phyloP scores from a whole-genome alignment of 2,797 vertebrate genomes.

The Tragopan temminckii region DNA sequence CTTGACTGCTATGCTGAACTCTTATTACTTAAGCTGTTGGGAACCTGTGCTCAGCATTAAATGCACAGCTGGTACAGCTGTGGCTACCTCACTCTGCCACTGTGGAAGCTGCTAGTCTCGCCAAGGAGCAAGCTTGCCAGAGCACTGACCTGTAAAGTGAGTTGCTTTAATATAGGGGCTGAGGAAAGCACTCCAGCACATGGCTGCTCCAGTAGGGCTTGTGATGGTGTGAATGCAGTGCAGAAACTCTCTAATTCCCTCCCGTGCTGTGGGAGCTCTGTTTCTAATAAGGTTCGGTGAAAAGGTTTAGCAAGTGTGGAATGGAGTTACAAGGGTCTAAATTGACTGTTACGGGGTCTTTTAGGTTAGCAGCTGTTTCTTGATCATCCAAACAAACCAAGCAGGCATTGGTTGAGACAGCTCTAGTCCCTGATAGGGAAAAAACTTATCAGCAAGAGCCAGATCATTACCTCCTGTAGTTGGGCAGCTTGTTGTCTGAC shows the following conservation, averaged over 20 bases:
- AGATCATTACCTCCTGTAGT: neutral
- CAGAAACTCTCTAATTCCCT: conserved; percentile 10
- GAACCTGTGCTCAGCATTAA: neutral
- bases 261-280: neutral
- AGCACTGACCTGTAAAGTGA: conserved; percentile 29
- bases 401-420: neutral
- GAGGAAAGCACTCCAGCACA: neutral
- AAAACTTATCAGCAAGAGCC: neutral
- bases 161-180: neutral
- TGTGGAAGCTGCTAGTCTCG: conserved; percentile 16
- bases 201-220: neutral
- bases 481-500: accelerated
- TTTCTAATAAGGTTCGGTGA: conserved; percentile 10
- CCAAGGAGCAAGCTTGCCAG: conserved; percentile 34
- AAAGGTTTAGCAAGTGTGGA: conserved; percentile 50
- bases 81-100: conserved; percentile 47
- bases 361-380: neutral
- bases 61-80: conserved; percentile 54
- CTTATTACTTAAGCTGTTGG: neutral
- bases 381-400: neutral
- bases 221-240: neutral
- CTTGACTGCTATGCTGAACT: conserved; percentile 21
- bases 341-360: neutral
- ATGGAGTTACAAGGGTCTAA: neutral
- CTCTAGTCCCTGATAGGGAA: neutral